Evolutionary conservation across 2,113 vertebrate species (phyloP).

Genomic region (Ursus arctos): DNA sequence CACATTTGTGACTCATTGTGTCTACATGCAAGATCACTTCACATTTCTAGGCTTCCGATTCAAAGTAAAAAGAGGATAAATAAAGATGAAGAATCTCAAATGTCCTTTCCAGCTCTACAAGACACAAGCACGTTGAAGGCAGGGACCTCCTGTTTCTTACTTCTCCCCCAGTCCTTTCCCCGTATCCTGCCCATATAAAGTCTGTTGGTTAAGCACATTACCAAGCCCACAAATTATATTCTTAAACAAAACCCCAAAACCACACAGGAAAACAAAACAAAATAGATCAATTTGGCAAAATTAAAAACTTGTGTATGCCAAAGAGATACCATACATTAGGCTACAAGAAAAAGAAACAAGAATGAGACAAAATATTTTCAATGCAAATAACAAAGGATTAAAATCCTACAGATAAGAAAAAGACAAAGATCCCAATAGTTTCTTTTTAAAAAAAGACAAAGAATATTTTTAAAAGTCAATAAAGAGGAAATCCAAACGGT

Average conservation of each 20-base stretch:
- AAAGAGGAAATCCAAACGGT: not conserved
- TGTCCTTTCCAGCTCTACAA: not conserved
- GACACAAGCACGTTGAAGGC: conserved; percentile 61
- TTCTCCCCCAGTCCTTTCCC: not conserved
- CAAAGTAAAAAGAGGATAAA: conserved; percentile 58
- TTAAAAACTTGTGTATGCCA: conserved; percentile 1
- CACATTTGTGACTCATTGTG: conserved; percentile 68
- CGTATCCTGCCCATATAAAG: not conserved
- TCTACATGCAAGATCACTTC: conserved; percentile 59
- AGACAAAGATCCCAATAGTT: not conserved
- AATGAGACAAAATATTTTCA: conserved; percentile 4
- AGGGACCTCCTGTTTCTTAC: not conserved
- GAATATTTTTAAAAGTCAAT: conserved; percentile 18
- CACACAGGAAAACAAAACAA: conserved; percentile 60
- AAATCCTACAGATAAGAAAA: conserved; percentile 33
- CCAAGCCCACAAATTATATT: conserved; percentile 50
- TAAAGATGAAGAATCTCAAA: conserved; percentile 59
- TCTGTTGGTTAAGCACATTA: conserved; percentile 41
- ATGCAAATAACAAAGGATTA: conserved; percentile 25
- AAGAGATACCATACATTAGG: conserved; percentile 29
- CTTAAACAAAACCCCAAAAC: conserved; percentile 59
- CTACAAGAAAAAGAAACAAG: conserved; percentile 28
- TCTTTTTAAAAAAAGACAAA: not conserved
- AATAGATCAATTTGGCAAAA: conserved; percentile 42
- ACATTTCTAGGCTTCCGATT: conserved; percentile 56